Percentiles rank a stretch among this genome's conserved stretches.
These are phyloP conservation scores for Halcyon senegalensis DNA, from an alignment of 2,113 vertebrate species.

Conservation along the genomic window DNA sequence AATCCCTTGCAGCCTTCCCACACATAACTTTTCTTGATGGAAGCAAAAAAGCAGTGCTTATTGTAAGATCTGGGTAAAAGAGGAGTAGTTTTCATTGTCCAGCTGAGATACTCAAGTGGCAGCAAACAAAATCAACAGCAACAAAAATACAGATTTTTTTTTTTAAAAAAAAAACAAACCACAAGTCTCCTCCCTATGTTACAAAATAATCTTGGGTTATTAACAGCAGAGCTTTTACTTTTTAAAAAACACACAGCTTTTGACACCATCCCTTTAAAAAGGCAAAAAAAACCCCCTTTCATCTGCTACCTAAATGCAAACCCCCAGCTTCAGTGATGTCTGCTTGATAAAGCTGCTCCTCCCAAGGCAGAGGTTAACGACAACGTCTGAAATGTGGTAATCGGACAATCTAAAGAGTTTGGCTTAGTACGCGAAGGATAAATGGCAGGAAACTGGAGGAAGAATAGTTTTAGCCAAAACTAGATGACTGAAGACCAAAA, in stretches of 20 bases:
- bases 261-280: not conserved
- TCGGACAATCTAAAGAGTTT: not conserved
- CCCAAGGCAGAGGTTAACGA: not conserved
- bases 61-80: not conserved
- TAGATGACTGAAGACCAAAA: conserved; percentile 52
- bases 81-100: not conserved
- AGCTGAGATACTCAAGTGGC: not conserved
- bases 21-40: not conserved
- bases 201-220: conserved; percentile 12
- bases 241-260: not conserved
- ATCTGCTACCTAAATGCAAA: not conserved
- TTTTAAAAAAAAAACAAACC: not conserved
- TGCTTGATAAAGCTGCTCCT: not conserved
- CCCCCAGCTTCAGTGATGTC: not conserved
- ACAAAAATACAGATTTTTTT: not conserved
- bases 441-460: conserved; percentile 55
- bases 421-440: conserved; percentile 38
- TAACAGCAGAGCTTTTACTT: not conserved
- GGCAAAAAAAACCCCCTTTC: not conserved
- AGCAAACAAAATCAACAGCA: not conserved
- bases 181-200: not conserved
- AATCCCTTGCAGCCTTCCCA: not conserved
- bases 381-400: not conserved
- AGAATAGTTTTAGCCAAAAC: conserved; percentile 27
- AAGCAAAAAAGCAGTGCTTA: not conserved